Evolutionary conservation across 2,888 invertebrate genomes (phyloP).

Genomic region (Clunio marinus): DNA sequence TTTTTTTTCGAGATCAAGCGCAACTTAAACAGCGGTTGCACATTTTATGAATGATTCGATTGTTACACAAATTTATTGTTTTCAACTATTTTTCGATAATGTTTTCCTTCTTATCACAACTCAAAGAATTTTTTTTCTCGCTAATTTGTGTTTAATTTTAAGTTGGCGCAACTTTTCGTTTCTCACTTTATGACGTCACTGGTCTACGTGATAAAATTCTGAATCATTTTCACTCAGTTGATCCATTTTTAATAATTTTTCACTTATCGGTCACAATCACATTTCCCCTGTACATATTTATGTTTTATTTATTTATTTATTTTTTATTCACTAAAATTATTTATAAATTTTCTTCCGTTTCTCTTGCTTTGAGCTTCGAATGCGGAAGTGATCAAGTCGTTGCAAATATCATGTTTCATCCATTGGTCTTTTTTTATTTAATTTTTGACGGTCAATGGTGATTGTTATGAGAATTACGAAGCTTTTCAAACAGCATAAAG

Average conservation of each 20-base stretch:
- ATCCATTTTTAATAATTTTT: slow-evolving; percentile 29
- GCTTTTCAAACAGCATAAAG: slow-evolving; percentile 23
- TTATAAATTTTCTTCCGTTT: neutral
- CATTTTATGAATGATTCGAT: slow-evolving; percentile 34
- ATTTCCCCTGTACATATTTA: too few species aligned
- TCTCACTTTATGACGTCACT: slow-evolving; percentile 10
- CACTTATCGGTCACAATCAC: slow-evolving; percentile 13
- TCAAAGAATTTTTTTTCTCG: neutral
- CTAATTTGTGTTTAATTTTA: slow-evolving; percentile 13
- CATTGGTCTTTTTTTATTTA: slow-evolving; percentile 9
- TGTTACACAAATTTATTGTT: slow-evolving; percentile 16
- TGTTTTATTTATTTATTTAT: neutral
- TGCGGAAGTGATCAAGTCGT: slow-evolving; percentile 13
- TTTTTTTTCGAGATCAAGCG: slow-evolving; percentile 2
- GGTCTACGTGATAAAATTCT: slow-evolving; percentile 28
- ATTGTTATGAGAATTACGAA: neutral
- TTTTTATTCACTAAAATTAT: neutral
- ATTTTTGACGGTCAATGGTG: neutral
- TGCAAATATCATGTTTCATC: slow-evolving; percentile 6
- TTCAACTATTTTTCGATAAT: slow-evolving; percentile 5
- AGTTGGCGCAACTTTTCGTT: neutral
- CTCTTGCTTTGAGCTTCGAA: too few species aligned
- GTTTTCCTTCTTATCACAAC: slow-evolving; percentile 32
- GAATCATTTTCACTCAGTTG: neutral
- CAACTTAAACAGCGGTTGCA: slow-evolving; percentile 3